These are phyloP conservation scores for Paramuricea clavata DNA, from an alignment of 92 coral and sea anemone species.

Conservation along the genomic window DNA sequence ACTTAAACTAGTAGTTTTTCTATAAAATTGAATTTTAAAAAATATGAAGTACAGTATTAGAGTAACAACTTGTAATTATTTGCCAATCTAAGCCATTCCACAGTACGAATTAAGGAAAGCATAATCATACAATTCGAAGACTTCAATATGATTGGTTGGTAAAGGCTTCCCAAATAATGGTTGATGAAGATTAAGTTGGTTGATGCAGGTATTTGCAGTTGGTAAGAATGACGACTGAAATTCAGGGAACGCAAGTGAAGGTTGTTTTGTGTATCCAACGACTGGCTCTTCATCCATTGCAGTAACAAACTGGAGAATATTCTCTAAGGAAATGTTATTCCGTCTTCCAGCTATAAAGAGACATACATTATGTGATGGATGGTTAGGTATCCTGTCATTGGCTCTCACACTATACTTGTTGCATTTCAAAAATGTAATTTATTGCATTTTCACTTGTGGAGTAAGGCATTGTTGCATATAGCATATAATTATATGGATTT, in stretches of 20 bases:
- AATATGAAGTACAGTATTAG: not conserved
- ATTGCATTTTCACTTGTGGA: too few relatives aligned
- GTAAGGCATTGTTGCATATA: too few relatives aligned
- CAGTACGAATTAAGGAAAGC: conserved; percentile 47
- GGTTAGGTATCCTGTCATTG: too few relatives aligned
- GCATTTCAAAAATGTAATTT: too few relatives aligned
- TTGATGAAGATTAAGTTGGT: conserved; percentile 44
- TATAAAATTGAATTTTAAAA: not conserved
- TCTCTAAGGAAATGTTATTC: conserved; percentile 41
- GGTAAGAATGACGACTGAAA: conserved; percentile 51
- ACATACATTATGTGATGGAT: too few relatives aligned
- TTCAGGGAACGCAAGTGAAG: conserved; percentile 43
- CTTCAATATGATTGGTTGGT: conserved; percentile 29
- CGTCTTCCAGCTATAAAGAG: conserved; percentile 60
- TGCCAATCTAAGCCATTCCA: conserved; percentile 59
- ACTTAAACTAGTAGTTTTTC: too few relatives aligned
- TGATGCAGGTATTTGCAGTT: conserved; percentile 57
- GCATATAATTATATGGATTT: too few relatives aligned
- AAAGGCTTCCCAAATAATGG: conserved; percentile 41
- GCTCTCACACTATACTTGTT: too few relatives aligned
- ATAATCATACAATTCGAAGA: conserved; percentile 60
- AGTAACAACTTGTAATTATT: too few relatives aligned
- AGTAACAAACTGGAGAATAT: conserved; percentile 50
- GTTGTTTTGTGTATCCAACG: conserved; percentile 52
- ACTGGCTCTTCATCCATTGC: conserved; percentile 55